Evolutionary conservation across 2,888 invertebrate species (phyloP).

Genomic region (Archips crataeganus): DNA sequence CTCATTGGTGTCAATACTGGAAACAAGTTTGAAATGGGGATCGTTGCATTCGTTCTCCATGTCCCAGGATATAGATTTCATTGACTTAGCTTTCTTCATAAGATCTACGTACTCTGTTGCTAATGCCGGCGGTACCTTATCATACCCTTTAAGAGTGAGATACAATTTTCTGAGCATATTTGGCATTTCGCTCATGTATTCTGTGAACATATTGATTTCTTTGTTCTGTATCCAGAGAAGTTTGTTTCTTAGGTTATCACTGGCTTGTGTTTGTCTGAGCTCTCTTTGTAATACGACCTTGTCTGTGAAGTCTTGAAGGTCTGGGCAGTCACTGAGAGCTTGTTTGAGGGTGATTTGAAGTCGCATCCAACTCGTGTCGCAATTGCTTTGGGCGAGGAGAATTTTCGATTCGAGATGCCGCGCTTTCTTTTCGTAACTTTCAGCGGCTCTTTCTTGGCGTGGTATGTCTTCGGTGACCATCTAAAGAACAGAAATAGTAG

Average conservation of each 20-base stretch:
- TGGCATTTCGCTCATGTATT: conserved; percentile 82
- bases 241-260: conserved; percentile 68
- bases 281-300: conserved; percentile 64
- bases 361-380: conserved; percentile 63
- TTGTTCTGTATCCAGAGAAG: conserved; percentile 74
- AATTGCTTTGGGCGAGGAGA: conserved; percentile 62
- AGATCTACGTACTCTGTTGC: conserved; percentile 86
- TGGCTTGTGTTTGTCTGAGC: conserved; percentile 71
- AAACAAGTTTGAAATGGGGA: conserved; percentile 66
- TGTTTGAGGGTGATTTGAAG: conserved; percentile 59
- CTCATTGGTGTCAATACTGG: conserved; percentile 65
- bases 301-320: conserved; percentile 61
- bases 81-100: conserved; percentile 85
- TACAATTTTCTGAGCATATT: conserved; percentile 85
- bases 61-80: conserved; percentile 87
- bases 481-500: conserved; percentile 52
- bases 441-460: conserved; percentile 72
- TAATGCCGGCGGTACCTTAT: conserved; percentile 84
- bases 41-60: conserved; percentile 63
- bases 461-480: conserved; percentile 76
- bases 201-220: conserved; percentile 81
- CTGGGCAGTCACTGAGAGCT: conserved; percentile 62
- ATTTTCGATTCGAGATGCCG: conserved; percentile 67
- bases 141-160: conserved; percentile 85
- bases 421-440: conserved; percentile 70